Evolutionary conservation across 2,888 invertebrate species (phyloP), one percentile per base, ranked within the genome.

Genomic region (Epicampocera succincta): DNA sequence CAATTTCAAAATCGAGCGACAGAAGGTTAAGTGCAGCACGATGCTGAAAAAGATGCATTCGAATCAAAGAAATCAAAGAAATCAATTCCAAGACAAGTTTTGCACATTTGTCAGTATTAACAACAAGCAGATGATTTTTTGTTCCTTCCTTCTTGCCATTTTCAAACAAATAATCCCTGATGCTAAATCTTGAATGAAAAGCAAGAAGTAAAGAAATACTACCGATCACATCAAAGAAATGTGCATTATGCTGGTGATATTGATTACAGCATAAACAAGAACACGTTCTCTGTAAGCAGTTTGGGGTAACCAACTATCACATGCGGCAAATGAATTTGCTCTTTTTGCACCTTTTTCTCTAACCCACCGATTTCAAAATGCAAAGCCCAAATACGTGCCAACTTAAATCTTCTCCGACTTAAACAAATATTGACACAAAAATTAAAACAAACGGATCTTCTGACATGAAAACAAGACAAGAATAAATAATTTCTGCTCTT

Each of bases 21-120:
- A 80, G 46, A 76, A 73, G 81, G 79, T 73, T 82, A 82, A 82
- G 74, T 71, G 78, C 11, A 38, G 48, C n/a, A 12, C 11, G 19
- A 42, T 73, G 65, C 11, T 15, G n/a, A 38, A 38, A 61, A 69
- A 19, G 50, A 61, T 38, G 33, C n/a, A n/a, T n/a, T n/a, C n/a
- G n/a, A n/a, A 25, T 25, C 25, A 33, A 52, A 48, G 50, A 56
- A 58, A 29, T 46, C 44, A 61, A 58, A 68, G 58, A 63, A 77
- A 76, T 65, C 72, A 83, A 74, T 74, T 78, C 86, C 84, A 85
- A 86, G 85, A 87, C 86, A 86, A 87, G 87, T 89, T 89, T 89
- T 88, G 89, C 90, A 89, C 89, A 89, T 89, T 87, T 87, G 85
- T 38, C 72, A 54, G 61, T 77, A 15, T 11, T 33, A 48, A 29